Evolutionary conservation across 2,797 vertebrate species (phyloP), one percentile per base, ranked within the genome.

Genomic region (Gouania willdenowi): DNA sequence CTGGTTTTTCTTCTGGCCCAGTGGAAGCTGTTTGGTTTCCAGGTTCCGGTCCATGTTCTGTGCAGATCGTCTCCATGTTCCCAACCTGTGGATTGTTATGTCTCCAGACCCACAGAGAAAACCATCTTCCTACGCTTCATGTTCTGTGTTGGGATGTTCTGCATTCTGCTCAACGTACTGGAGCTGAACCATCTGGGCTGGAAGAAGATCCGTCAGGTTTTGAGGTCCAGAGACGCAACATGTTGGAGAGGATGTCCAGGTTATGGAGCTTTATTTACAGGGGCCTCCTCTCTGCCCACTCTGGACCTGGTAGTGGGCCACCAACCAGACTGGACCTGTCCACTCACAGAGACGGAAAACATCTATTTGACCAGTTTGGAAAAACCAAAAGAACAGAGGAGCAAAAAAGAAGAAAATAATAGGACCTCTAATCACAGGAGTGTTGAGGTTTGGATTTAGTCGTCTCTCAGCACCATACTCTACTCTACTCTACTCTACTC

Each of bases 101-200:
- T 97, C 37, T 98, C 96, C 3, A 87, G 95, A 13, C 95, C 96
- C 0, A 98, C 96, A 0, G 94, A 98, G 74, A 98, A 98, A 74
- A 98, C 92, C 50, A 89, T 98, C 44, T 98, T 98, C 62, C 81
- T 98, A 31, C 78, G 95, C 12, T 97, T 98, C 63, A 98, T 98
- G 94, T 98, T 97, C 1, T 92, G 90, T 1, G 94, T 97, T 3
- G 93, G 93, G 4, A 70, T 93, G 50, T 89, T 98, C 60, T 98
- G 95, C 70, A 87, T 98, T 16, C 57, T 95, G 9, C 81, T 98
- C 28, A 96, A 96, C 34, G 43, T 98, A 47, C 90, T 95, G 61
- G 96, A 98, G 75, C 93, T 98, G 80, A 92, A 96, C 26, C 94
- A 98, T 55, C 66, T 98, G 61, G 94, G 92, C 4, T 95, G 89